These are phyloP conservation scores for Haemorhous mexicanus DNA, from an alignment of 2,113 vertebrate genomes.

Conservation along the genomic window DNA sequence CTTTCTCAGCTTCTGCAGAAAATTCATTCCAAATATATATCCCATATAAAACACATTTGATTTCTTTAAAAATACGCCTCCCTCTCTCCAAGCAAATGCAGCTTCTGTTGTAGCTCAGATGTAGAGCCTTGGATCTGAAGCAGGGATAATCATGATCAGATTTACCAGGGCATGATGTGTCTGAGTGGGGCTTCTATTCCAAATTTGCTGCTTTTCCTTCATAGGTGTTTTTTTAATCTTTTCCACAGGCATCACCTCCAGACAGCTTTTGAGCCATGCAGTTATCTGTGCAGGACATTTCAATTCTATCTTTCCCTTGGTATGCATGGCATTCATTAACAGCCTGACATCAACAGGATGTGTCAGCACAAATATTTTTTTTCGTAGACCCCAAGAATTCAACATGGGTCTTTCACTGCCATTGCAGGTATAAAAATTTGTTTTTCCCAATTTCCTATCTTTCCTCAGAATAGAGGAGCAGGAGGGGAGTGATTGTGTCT, in stretches of 20 bases:
- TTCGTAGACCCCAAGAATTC: background rate
- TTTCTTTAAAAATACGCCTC: background rate
- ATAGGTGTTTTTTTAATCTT: background rate
- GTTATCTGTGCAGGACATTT: background rate
- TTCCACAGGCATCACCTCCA: background rate
- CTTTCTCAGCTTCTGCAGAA: background rate
- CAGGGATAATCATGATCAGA: background rate
- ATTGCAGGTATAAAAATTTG: background rate
- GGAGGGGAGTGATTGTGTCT: background rate
- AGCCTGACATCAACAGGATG: background rate
- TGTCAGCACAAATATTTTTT: background rate
- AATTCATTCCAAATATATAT: background rate
- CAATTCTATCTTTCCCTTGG: background rate
- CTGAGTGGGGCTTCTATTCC: background rate
- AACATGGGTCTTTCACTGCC: background rate
- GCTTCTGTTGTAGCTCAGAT: background rate
- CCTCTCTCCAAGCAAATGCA: background rate
- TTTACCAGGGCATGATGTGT: background rate
- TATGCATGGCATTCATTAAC: background rate
- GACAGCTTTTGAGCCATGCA: background rate
- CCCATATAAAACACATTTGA: background rate
- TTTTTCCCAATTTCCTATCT: background rate
- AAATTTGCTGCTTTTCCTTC: background rate
- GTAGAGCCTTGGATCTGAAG: background rate
- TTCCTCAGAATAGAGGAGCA: background rate